Conservation (phyloP, 2,888 invertebrate genomes). For the Fragum fragum region DNA sequence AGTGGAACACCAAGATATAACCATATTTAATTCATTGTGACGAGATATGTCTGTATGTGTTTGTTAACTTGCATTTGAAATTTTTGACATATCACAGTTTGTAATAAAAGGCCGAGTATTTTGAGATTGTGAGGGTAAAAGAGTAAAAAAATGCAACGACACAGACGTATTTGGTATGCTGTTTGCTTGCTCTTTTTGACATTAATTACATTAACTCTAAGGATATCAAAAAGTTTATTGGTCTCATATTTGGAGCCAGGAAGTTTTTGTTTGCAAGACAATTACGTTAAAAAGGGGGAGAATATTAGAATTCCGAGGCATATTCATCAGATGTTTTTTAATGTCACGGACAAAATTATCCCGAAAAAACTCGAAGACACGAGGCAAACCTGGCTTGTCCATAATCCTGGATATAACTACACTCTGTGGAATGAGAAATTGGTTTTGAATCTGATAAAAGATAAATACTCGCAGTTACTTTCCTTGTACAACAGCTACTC, state of each 20-base stretch:
- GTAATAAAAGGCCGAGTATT: too few species aligned
- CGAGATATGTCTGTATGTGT: too few species aligned
- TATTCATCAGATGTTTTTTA: conserved; percentile 53
- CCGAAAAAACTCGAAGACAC: conserved; percentile 20
- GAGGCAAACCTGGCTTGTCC: conserved; percentile 27
- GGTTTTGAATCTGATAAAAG: conserved; percentile 38
- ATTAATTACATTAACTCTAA: neutral
- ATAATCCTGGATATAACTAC: conserved; percentile 31
- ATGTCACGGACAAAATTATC: conserved; percentile 33
- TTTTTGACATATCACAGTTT: too few species aligned
- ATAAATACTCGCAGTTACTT: conserved; percentile 34
- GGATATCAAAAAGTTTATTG: neutral
- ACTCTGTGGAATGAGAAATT: conserved; percentile 45
- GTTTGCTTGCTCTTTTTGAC: neutral
- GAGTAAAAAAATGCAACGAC: neutral
- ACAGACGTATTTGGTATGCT: neutral
- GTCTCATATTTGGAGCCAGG: neutral
- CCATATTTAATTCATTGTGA: too few species aligned
- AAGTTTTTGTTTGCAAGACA: neutral
- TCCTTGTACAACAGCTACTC: conserved; percentile 41
- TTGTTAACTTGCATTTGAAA: too few species aligned
- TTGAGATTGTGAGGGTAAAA: too few species aligned
- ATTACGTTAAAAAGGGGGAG: neutral
- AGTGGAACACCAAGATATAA: too few species aligned
- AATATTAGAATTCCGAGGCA: conserved; percentile 20